phyloP scores from a whole-genome alignment of 1,140 invertebrate species.

The Phymastichus coffea region DNA sequence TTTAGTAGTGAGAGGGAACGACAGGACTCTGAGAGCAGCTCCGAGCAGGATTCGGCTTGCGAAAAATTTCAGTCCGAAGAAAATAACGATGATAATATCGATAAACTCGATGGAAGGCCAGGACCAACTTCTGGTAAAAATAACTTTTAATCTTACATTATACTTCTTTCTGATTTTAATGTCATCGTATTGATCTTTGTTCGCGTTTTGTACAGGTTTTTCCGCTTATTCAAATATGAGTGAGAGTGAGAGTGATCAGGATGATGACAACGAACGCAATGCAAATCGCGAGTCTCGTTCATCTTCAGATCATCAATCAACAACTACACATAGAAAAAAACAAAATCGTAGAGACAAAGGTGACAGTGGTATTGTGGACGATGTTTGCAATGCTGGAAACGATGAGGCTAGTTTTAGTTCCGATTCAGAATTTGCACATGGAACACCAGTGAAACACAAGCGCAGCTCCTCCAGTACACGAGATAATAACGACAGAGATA shows the following conservation, averaged over 20 bases:
- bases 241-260: slow-evolving; percentile 34
- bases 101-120: not conserved
- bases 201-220: not conserved
- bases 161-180: too few relatives aligned
- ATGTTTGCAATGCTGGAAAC: slow-evolving; percentile 26
- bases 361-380: slow-evolving; percentile 34
- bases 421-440: slow-evolving; percentile 22
- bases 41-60: slow-evolving; percentile 7
- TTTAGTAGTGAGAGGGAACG: slow-evolving; percentile 3
- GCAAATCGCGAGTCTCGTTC: slow-evolving; percentile 25
- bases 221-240: slow-evolving; percentile 30
- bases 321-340: not conserved
- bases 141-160: too few relatives aligned
- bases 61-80: slow-evolving; percentile 15
- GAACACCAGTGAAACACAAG: slow-evolving; percentile 18
- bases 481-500: not conserved
- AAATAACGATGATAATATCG: not conserved
- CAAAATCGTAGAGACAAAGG: slow-evolving; percentile 19
- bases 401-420: slow-evolving; percentile 33
- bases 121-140: not conserved
- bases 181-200: not conserved
- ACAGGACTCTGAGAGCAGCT: slow-evolving; percentile 16
- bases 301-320: not conserved
- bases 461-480: not conserved
- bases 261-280: slow-evolving; percentile 40